Conservation (phyloP, 2,797 vertebrate species). For the Neoniphon sammara region DNA sequence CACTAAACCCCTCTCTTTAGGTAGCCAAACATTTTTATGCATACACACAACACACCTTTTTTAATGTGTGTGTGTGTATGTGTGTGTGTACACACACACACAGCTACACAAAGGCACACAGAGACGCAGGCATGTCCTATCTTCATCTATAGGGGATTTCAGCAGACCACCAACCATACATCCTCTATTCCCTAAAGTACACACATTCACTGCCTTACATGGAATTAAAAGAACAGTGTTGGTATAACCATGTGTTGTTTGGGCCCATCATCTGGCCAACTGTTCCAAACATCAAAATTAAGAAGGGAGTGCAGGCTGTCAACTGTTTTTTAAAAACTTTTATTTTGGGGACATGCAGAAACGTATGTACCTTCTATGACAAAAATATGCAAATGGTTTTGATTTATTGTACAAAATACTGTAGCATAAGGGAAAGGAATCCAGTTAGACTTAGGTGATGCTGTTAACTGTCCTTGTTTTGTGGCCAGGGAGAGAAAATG, state of each 20-base stretch:
- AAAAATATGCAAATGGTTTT: constrained; percentile 18
- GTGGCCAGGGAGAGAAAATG: constrained; percentile 1
- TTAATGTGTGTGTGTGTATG: neutral
- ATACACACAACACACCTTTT: neutral
- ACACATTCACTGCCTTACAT: constrained; percentile 50
- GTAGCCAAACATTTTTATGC: constrained; percentile 55
- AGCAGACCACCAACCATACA: constrained; percentile 21
- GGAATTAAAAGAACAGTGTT: constrained; percentile 27
- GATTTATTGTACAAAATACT: constrained; percentile 54
- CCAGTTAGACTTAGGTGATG: constrained; percentile 29
- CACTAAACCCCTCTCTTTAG: constrained; percentile 55
- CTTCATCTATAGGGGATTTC: constrained; percentile 42
- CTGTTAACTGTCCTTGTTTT: constrained; percentile 12
- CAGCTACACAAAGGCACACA: constrained; percentile 13
- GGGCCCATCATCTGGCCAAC: neutral
- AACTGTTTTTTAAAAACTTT: constrained; percentile 48
- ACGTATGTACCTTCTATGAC: constrained; percentile 25
- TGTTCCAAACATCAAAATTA: neutral
- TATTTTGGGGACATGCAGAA: constrained; percentile 64
- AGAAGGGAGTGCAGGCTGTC: neutral
- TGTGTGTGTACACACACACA: neutral
- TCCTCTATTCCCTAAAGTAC: constrained; percentile 16
- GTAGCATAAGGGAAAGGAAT: constrained; percentile 24
- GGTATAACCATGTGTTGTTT: neutral
- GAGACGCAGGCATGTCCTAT: constrained; percentile 5